These are phyloP conservation scores for Stegophylla sp. DNA, from an alignment of 2,888 invertebrate genomes.

Conservation along the genomic window DNA sequence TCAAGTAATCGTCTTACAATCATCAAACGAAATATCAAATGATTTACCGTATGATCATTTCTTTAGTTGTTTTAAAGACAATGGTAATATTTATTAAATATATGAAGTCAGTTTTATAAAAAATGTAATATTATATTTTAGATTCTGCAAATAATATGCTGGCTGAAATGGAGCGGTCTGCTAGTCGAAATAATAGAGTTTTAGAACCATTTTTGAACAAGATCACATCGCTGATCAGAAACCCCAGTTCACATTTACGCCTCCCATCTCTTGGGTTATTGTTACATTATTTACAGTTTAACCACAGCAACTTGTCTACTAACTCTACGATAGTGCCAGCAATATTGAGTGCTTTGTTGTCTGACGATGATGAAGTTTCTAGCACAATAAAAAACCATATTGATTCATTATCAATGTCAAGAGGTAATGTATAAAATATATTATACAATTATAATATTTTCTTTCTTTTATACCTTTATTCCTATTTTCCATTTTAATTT, in stretches of 20 bases:
- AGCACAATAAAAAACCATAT: constrained; percentile 47
- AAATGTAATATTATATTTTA: constrained; percentile 18
- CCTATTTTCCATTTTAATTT: too few relatives aligned
- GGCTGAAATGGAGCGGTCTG: constrained; percentile 46
- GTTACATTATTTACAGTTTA: constrained; percentile 48
- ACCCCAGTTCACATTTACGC: constrained; percentile 49
- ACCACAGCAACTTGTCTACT: constrained; percentile 34
- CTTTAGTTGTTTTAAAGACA: constrained; percentile 51
- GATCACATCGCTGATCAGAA: constrained; percentile 38
- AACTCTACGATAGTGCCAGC: constrained; percentile 33
- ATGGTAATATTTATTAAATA: constrained; percentile 9
- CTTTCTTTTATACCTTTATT: too few relatives aligned
- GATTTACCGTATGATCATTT: constrained; percentile 45
- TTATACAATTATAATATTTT: too few relatives aligned
- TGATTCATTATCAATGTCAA: constrained; percentile 55
- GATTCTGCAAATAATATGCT: constrained; percentile 45
- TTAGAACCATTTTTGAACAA: constrained; percentile 55
- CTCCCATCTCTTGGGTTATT: constrained; percentile 45
- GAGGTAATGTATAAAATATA: too few relatives aligned
- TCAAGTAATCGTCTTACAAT: constrained; percentile 45
- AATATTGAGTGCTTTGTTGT: constrained; percentile 32
- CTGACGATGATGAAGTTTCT: constrained; percentile 52
- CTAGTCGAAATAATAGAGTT: constrained; percentile 30
- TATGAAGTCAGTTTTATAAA: neutral
- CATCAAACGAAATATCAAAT: constrained; percentile 22